Conservation (phyloP, 2,888 invertebrate genomes). For the Dasypolia templi region DNA sequence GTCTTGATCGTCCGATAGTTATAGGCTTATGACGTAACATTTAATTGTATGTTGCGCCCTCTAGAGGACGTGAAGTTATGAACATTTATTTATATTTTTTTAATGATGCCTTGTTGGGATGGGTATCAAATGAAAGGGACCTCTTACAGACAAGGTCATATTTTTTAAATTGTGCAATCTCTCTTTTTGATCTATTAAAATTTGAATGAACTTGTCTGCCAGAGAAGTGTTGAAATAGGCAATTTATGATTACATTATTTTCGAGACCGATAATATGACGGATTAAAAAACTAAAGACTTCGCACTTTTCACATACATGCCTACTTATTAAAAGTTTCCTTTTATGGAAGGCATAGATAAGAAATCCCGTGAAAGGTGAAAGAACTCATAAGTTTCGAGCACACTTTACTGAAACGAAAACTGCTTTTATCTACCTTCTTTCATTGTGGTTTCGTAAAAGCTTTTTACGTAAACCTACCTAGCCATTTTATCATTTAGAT, state of each 20-base stretch:
- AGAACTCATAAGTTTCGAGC: background rate
- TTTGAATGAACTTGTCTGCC: background rate
- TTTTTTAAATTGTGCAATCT: too few relatives aligned
- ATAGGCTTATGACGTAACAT: too few relatives aligned
- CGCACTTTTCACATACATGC: background rate
- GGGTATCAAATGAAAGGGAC: too few relatives aligned
- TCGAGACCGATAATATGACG: background rate
- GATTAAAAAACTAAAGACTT: background rate
- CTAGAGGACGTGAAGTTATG: too few relatives aligned
- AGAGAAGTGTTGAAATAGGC: background rate
- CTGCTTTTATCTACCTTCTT: background rate
- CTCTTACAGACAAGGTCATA: too few relatives aligned
- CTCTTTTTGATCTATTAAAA: too few relatives aligned
- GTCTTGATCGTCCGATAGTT: too few relatives aligned
- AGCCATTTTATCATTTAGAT: background rate
- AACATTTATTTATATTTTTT: too few relatives aligned
- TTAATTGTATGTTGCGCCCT: too few relatives aligned
- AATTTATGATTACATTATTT: background rate
- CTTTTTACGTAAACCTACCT: background rate
- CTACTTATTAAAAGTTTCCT: background rate
- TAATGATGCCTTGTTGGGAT: too few relatives aligned
- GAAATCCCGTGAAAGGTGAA: background rate
- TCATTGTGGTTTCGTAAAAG: slow-evolving; percentile 7
- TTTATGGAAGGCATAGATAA: background rate
- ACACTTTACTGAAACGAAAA: background rate